Percentiles rank a stretch among this genome's conserved stretches.
phyloP scores from a whole-genome alignment of 1,140 invertebrate species.

The Penaeus japonicus region DNA sequence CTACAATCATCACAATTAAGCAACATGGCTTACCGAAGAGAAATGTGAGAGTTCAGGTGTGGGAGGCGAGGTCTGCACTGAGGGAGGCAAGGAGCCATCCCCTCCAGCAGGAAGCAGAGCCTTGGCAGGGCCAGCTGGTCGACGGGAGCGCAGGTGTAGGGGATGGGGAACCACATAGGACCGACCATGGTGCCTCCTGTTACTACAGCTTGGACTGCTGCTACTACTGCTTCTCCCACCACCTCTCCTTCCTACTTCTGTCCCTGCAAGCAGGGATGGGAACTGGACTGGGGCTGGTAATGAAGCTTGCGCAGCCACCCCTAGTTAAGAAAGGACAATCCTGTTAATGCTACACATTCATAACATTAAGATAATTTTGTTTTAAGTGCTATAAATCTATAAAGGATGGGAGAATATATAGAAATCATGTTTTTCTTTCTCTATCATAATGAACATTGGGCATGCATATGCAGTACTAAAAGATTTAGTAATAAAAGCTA shows the following conservation, averaged over 20 bases:
- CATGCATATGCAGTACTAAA: no score
- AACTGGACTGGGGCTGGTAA: slow-evolving; percentile 65
- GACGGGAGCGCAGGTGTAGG: slow-evolving; percentile 17
- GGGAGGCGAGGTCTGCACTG: slow-evolving; percentile 37
- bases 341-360: no score
- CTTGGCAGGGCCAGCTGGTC: slow-evolving; percentile 32
- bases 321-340: no score
- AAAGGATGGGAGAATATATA: no score
- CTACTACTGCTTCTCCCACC: slow-evolving; percentile 61
- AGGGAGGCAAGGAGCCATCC: slow-evolving; percentile 26
- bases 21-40: slow-evolving; percentile 21
- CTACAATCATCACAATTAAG: not conserved
- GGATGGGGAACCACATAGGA: slow-evolving; percentile 37
- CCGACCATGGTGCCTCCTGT: slow-evolving; percentile 33
- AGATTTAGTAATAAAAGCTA: no score
- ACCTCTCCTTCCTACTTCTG: slow-evolving; percentile 66
- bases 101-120: slow-evolving; percentile 23
- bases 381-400: no score
- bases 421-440: no score
- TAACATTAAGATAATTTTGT: no score
- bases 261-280: slow-evolving; percentile 68
- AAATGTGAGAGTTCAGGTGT: slow-evolving; percentile 43
- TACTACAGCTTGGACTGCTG: slow-evolving; percentile 59
- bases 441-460: no score
- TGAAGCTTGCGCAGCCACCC: slow-evolving; percentile 53